These are phyloP conservation scores for Oxycera nigricornis DNA, from an alignment of 2,888 invertebrate species.

Conservation along the genomic window DNA sequence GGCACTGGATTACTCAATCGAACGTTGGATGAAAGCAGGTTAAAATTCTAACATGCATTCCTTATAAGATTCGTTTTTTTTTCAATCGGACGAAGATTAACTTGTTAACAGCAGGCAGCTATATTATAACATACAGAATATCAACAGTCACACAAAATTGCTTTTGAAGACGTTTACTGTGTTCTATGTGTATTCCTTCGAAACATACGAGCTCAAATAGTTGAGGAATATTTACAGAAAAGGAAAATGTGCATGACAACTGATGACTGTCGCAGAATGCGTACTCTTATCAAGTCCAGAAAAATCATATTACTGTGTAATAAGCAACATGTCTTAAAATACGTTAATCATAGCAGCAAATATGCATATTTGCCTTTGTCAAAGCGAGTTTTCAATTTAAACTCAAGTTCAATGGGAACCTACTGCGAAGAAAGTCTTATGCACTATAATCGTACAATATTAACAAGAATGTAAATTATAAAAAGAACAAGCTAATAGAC, in stretches of 20 bases:
- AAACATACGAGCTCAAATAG: not conserved
- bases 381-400: constrained; percentile 15
- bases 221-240: too few species aligned
- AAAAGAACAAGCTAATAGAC: not conserved
- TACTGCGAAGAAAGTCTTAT: constrained; percentile 43
- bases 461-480: constrained; percentile 7
- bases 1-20: constrained; percentile 92
- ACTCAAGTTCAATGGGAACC: constrained; percentile 36
- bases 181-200: not conserved
- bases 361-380: constrained; percentile 19
- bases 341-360: constrained; percentile 3
- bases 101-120: too few species aligned
- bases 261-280: constrained; percentile 28
- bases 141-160: too few species aligned
- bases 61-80: too few species aligned
- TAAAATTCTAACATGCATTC: too few species aligned
- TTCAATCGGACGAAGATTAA: too few species aligned
- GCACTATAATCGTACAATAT: constrained; percentile 31
- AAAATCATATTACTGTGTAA: constrained; percentile 29
- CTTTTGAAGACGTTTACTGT: too few species aligned
- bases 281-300: constrained; percentile 3
- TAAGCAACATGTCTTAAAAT: constrained; percentile 19
- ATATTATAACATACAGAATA: too few species aligned
- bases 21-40: constrained; percentile 85
- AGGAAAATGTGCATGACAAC: too few species aligned